Conservation (phyloP, 1,140 invertebrate species). For the Pomacea maculata region DNA sequence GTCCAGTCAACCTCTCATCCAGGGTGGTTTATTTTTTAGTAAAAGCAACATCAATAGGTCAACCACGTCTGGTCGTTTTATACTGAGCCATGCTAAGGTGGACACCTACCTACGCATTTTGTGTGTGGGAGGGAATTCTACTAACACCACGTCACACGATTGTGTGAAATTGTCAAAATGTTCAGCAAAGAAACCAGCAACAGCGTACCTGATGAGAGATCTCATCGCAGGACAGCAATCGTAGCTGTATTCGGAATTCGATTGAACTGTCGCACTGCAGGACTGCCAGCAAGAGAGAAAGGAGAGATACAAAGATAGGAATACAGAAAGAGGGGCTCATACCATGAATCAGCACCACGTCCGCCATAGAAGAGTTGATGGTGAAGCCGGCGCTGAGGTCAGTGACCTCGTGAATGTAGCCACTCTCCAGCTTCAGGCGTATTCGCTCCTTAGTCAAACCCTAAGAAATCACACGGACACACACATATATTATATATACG, state of each 20-base stretch:
- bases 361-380: slow-evolving; percentile 46
- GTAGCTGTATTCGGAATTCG: neutral
- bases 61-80: too few species aligned
- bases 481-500: neutral
- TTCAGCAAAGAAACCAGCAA: too few species aligned
- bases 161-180: too few species aligned
- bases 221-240: too few species aligned
- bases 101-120: too few species aligned
- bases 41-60: too few species aligned
- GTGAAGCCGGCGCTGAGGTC: slow-evolving; percentile 32
- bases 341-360: slow-evolving; percentile 58
- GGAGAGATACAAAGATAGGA: neutral
- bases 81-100: too few species aligned
- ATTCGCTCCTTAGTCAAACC: slow-evolving; percentile 56
- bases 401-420: slow-evolving; percentile 40
- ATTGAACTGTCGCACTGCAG: neutral
- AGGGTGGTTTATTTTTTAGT: too few species aligned
- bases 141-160: too few species aligned
- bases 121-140: too few species aligned
- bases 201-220: too few species aligned
- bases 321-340: slow-evolving; percentile 3
- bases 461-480: slow-evolving; percentile 22
- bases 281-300: too few species aligned
- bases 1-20: neutral
- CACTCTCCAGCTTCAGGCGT: slow-evolving; percentile 49